Base-by-base conservation (phyloP, 1,140 invertebrate species). In the Lucilia cuprina region DNA sequence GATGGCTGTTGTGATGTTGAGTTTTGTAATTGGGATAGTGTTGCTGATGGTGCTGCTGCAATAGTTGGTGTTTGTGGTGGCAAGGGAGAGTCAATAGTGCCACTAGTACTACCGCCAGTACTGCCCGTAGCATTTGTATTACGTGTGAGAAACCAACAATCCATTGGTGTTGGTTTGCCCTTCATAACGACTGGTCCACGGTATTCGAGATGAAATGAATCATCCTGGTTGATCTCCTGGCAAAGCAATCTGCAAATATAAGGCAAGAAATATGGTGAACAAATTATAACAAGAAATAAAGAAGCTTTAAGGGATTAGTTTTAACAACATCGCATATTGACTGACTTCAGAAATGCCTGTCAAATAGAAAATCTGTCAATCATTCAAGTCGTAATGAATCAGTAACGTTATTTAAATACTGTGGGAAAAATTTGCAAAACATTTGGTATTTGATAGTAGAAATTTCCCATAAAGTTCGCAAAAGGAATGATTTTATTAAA, bases 151-250 rank as follows among this genome's bases (percentile, higher is more conserved):
- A 98, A 97, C 96, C 97, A 99, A 14, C 97, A 97, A 87, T 98
- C 95, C 97, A 99, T 99, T 3, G 98, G 97, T 85, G 97, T 96
- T 1, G 96, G 95, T 92, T 97, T 98, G 47, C 98, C 98, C 92
- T 99, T 98, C 97, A 98, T 99, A 94, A 98, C 97, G 2, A 99
- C 94, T 55, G 96, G 95, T 8, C 98, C 98, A 84, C 98, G 94
- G 88, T 97, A 96, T 30, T 96, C 95, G 87, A 99, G 94, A 83
- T 96, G 92, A 90, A 99, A 98, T 85, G 96, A 94, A 4, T 96
- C 94, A 89, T 99, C 97, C 86, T 93, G 94, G 91, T 98, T 98
- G 86, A 97, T 95, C 21, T 95, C 94, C 86, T 95, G 92, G 88
- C 95, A 95, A 2, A 98, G 92, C 86, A 95, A 95, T 86, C 97